These are phyloP conservation scores for Stenchaetothrips biformis DNA, from an alignment of 2,888 invertebrate species.

Conservation along the genomic window DNA sequence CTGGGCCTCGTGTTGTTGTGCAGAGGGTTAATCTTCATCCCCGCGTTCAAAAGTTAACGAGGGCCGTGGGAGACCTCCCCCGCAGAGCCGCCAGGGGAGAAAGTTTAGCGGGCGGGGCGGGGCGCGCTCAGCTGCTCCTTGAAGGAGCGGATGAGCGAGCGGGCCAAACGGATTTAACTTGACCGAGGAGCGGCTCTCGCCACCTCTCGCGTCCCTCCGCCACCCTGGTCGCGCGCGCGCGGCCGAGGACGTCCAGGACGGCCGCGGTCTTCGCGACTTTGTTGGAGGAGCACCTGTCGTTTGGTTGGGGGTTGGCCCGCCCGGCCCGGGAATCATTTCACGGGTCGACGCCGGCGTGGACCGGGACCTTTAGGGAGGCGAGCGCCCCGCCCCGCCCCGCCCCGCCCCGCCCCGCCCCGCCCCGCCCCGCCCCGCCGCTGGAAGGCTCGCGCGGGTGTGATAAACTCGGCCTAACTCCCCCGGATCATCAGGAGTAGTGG, in stretches of 20 bases:
- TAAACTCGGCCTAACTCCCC: conserved; percentile 20
- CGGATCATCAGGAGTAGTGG: neutral
- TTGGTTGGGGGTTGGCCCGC: neutral
- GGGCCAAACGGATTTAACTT: neutral
- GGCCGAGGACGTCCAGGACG: neutral
- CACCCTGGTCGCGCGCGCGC: neutral
- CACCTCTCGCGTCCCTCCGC: neutral
- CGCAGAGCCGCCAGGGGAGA: neutral
- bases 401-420: neutral
- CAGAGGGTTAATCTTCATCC: neutral
- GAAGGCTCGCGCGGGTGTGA: conserved; percentile 14
- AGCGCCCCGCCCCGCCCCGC: neutral
- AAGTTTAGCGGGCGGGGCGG: neutral
- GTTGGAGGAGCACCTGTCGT: too few relatives aligned
- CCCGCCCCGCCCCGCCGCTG: neutral
- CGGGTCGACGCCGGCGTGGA: neutral
- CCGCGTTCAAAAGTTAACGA: neutral
- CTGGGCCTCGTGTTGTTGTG: neutral
- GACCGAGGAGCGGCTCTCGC: neutral
- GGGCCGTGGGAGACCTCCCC: neutral
- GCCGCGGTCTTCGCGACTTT: neutral
- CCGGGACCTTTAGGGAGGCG: neutral
- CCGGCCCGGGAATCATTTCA: neutral
- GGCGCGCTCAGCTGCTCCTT: neutral
- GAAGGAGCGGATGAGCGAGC: neutral